Base-by-base conservation (phyloP, 2,113 vertebrate genomes). In the Ophthalmotilapia sp. region DNA sequence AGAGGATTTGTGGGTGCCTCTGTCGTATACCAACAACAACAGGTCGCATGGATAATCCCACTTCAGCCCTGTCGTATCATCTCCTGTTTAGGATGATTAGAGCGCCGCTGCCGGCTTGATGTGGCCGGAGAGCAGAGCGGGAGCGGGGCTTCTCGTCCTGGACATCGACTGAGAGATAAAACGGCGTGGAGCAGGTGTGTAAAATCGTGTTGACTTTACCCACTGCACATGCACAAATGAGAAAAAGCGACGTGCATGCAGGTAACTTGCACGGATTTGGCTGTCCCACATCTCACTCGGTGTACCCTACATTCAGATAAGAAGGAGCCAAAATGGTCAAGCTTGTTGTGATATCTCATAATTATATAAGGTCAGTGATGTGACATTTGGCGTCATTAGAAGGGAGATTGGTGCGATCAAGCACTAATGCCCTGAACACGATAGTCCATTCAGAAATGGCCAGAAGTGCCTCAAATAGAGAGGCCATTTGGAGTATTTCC, bases 141-240 rank as follows among this genome's bases (percentile, higher is more conserved):
- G 84, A 86, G 85, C 60, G 65, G 89, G 92, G 81, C 86, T 89
- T 45, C 87, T 87, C 73, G 79, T 94, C 91, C 92, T 54, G 86
- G 62, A 80, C 75, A 91, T 89, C 87, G 82, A 88, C 86, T 89
- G 90, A 92, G 79, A 60, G 73, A 65, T 38, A 58, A 77, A 82
- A 36, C 86, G 81, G 93, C 89, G 88, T 88, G 94, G 90, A 94
- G 94, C 94, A 95, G 94, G 95, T 96, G 91, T 88, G 93, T 95
- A 33, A 15, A 45, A 75, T 81, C 80, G n/a, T 65, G 58, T 5
- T 31, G 47, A 75, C 31, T 65, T 68, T 33, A 70, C 77, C 45
- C 4, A 36, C n/a, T 29, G 13, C 68, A 86, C 54, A 31, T 53
- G 26, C 12, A 79, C 79, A 15, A 10, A 82, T 36, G 5, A 79